Base-by-base conservation (phyloP, 2,888 invertebrate genomes). In the Callyntrura sp. region DNA sequence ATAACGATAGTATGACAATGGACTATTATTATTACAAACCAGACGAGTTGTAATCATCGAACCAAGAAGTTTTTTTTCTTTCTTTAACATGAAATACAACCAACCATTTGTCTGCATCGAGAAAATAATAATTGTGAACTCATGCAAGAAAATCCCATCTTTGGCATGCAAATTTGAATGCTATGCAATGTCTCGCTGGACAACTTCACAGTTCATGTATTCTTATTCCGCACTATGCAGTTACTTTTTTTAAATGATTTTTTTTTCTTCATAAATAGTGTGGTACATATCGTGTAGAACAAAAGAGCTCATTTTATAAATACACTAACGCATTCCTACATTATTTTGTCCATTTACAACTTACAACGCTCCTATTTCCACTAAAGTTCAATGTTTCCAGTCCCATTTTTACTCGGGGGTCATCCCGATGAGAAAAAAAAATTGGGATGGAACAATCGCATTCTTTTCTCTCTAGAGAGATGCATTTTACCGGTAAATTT, bases 61-160 rank as follows among this genome's bases (percentile, higher is more conserved):
- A 88, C 55, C 88, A 88, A 73, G 48, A 43, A 87, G 48, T 35
- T 23, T 76, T 82, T 51, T 48, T 65, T 78, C 25, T 45, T 23
- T 1, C 25, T 65, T 25, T 65, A 25, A 17, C 45, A 70, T 55
- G 25, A 57, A 35, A 45, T 25, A 57, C 35, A 60, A 57, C 45
- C 45, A 62, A n/a, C 76, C 85, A 76, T 86, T 86, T 85, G 48
- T 55, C 28, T 60, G 35, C 55, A 85, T 45, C 23, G 76, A 17
- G 20, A 25, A 73, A 43, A 57, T 25, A 88, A 87, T 68, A 65
- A 83, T 88, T 88, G 88, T 76, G 88, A 76, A 76, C 78, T 88
- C 88, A 88, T 88, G 88, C 88, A 73, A 45, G 88, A 76, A 88
- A 88, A 83, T 76, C n/a, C 83, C 60, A 82, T 88, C 48, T 78